These are phyloP conservation scores for Fistularia commersonii DNA, from an alignment of 2,797 vertebrate genomes.

Conservation along the genomic window DNA sequence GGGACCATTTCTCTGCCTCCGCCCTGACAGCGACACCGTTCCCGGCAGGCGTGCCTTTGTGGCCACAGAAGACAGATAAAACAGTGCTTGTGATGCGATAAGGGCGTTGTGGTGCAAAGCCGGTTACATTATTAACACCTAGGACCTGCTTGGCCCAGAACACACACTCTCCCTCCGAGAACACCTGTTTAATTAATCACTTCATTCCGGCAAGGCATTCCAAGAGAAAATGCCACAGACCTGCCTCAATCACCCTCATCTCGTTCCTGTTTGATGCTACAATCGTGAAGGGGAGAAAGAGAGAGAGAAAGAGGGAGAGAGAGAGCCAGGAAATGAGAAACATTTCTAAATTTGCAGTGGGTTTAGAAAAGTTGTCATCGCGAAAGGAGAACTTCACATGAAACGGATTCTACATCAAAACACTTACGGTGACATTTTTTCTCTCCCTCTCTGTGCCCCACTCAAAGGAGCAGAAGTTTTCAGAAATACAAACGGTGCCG, in stretches of 20 bases:
- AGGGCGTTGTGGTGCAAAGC: slow-evolving; percentile 65
- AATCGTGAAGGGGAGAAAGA: slow-evolving; percentile 55
- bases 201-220: slow-evolving; percentile 65
- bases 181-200: slow-evolving; percentile 81
- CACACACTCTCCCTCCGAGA: slow-evolving; percentile 57
- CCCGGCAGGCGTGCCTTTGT: slow-evolving; percentile 73
- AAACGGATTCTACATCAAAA: slow-evolving; percentile 80
- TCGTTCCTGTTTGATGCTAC: slow-evolving; percentile 67
- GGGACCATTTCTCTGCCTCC: slow-evolving; percentile 67
- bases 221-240: slow-evolving; percentile 73
- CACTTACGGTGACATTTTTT: slow-evolving; percentile 77
- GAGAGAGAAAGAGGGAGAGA: slow-evolving; percentile 38
- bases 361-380: slow-evolving; percentile 78
- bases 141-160: slow-evolving; percentile 64
- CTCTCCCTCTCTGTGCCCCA: slow-evolving; percentile 69
- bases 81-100: slow-evolving; percentile 62
- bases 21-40: slow-evolving; percentile 69
- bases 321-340: slow-evolving; percentile 58
- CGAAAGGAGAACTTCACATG: slow-evolving; percentile 80
- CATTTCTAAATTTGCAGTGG: slow-evolving; percentile 75
- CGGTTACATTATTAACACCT: slow-evolving; percentile 76
- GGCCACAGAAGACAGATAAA: slow-evolving; percentile 72
- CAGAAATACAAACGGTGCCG: slow-evolving; percentile 72
- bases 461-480: slow-evolving; percentile 76
- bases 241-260: slow-evolving; percentile 65